phyloP scores from a whole-genome alignment of 37 sponge, comb jelly and placozoan genomes.

The Trichoplax adhaerens region DNA sequence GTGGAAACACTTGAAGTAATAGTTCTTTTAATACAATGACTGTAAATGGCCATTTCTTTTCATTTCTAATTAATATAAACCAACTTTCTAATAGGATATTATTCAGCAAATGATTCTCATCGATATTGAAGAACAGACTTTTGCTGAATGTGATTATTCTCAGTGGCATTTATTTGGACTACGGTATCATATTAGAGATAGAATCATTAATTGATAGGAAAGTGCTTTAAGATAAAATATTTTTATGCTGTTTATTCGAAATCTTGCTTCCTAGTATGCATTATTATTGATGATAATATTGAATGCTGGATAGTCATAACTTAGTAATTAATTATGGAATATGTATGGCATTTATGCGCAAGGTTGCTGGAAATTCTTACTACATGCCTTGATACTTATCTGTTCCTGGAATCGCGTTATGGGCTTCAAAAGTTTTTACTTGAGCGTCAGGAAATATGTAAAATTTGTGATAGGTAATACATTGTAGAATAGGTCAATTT shows the following conservation, averaged over 20 bases:
- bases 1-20: no score
- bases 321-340: background rate
- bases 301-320: background rate
- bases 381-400: constrained; percentile 46
- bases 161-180: constrained; percentile 62
- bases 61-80: background rate
- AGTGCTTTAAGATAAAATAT: no score
- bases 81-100: constrained; percentile 14
- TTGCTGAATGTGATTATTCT: constrained; percentile 20
- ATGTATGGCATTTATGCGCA: background rate
- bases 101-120: constrained; percentile 29
- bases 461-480: constrained; percentile 4
- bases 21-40: no score
- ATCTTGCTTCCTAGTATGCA: no score
- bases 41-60: no score
- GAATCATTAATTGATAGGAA: no score
- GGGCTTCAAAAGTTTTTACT: constrained; percentile 23
- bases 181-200: constrained; percentile 11
- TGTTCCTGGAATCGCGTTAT: constrained; percentile 44
- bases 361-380: constrained; percentile 43
- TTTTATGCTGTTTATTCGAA: no score
- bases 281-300: background rate
- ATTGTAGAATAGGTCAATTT: no score
- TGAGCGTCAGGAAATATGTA: constrained; percentile 23
- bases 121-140: constrained; percentile 17